A percentile compares a stretch with the other conserved stretches of the same genome.
phyloP scores from a whole-genome alignment of 2,797 vertebrate genomes.

The Gorsachius magnificus region DNA sequence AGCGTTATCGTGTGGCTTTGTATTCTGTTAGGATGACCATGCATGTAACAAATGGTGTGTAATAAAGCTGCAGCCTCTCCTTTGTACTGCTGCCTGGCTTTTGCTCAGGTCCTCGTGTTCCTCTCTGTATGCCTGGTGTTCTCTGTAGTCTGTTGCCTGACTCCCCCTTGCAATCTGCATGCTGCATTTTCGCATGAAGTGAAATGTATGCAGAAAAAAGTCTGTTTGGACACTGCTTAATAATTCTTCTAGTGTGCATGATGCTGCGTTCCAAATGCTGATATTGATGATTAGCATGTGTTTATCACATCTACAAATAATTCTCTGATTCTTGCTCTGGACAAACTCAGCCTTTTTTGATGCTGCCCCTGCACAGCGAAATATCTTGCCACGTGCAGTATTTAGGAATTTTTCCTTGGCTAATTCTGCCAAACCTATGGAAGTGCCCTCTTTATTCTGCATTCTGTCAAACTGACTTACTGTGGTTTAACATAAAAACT shows the following conservation, averaged over 20 bases:
- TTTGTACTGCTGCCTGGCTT: not conserved
- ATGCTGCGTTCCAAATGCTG: accelerated
- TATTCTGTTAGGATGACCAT: accelerated
- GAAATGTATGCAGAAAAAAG: not conserved
- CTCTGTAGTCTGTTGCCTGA: not conserved
- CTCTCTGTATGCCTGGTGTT: not conserved
- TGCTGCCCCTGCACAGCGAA: not conserved
- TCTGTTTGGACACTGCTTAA: not conserved
- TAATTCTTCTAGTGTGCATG: not conserved
- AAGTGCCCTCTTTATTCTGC: not conserved
- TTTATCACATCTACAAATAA: not conserved
- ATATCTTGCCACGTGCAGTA: not conserved
- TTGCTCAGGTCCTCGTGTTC: not conserved
- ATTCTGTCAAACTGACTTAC: not conserved
- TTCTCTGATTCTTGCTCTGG: not conserved
- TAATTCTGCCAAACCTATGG: not conserved
- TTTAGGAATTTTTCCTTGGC: not conserved
- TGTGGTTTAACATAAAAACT: not conserved
- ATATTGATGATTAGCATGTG: not conserved
- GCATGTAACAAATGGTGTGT: no score
- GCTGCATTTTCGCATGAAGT: not conserved
- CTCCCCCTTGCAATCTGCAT: not conserved
- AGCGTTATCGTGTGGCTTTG: accelerated
- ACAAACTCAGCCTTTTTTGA: not conserved
- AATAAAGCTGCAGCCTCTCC: not conserved